Evolutionary conservation across 2,888 invertebrate genomes (phyloP).

Genomic region (Lasiommata megera): DNA sequence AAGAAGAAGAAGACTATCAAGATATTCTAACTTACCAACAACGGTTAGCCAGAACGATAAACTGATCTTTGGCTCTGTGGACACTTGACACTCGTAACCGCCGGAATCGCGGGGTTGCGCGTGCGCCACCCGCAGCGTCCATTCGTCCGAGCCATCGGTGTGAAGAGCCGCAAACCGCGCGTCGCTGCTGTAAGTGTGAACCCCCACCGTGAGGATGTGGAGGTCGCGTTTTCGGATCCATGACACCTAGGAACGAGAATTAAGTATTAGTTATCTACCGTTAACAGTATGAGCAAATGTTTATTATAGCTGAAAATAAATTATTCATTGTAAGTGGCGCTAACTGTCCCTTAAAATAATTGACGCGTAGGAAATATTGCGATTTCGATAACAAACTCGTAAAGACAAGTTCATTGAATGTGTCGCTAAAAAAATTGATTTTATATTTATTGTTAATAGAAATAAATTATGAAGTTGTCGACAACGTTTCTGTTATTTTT

Average conservation of each 20-base stretch:
- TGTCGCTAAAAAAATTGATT: no score
- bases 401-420: no score
- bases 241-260: constrained; percentile 83
- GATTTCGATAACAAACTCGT: no score
- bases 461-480: no score
- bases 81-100: constrained; percentile 95
- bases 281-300: no score
- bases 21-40: constrained; percentile 88
- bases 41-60: constrained; percentile 87
- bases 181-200: constrained; percentile 85
- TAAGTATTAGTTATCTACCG: not conserved
- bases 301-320: no score
- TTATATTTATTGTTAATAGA: no score
- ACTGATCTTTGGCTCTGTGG: constrained; percentile 95
- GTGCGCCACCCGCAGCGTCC: constrained; percentile 81
- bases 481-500: no score
- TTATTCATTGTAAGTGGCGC: no score
- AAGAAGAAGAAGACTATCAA: no score
- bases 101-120: constrained; percentile 90
- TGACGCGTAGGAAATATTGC: no score
- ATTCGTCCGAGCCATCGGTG: constrained; percentile 83
- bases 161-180: constrained; percentile 85
- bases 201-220: constrained; percentile 85
- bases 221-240: constrained; percentile 94
- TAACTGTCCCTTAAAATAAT: no score